phyloP scores from a whole-genome alignment of 2,888 invertebrate species.

The Omphaloscelis lunosa region DNA sequence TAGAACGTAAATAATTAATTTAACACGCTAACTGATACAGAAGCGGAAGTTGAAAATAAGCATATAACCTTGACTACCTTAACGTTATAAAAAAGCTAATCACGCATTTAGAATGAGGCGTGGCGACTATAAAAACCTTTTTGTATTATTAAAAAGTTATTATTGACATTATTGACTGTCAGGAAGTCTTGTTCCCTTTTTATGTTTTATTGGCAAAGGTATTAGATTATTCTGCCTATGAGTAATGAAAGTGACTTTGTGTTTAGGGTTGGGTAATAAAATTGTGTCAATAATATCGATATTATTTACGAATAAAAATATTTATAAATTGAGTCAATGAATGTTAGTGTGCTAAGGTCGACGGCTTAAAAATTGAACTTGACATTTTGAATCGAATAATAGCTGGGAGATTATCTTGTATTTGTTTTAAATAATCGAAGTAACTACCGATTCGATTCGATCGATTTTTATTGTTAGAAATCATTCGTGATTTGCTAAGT shows the following conservation, averaged over 20 bases:
- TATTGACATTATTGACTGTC: slow-evolving; percentile 48
- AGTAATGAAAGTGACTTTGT: slow-evolving; percentile 25
- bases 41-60: slow-evolving; percentile 64
- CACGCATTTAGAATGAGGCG: slow-evolving; percentile 54
- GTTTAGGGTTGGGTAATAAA: slow-evolving; percentile 9
- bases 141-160: slow-evolving; percentile 58
- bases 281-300: slow-evolving; percentile 38
- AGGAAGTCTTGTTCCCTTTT: slow-evolving; percentile 55
- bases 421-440: slow-evolving; percentile 58
- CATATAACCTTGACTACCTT: slow-evolving; percentile 55
- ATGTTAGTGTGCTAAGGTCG: slow-evolving; percentile 70
- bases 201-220: slow-evolving; percentile 36
- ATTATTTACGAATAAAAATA: slow-evolving; percentile 34
- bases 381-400: slow-evolving; percentile 60
- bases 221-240: slow-evolving; percentile 38
- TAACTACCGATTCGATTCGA: slow-evolving; percentile 53
- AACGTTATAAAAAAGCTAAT: slow-evolving; percentile 51
- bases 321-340: slow-evolving; percentile 53
- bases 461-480: slow-evolving; percentile 39
- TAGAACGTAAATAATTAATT: slow-evolving; percentile 63
- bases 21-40: slow-evolving; percentile 39
- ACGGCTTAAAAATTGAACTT: slow-evolving; percentile 64
- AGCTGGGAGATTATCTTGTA: slow-evolving; percentile 51
- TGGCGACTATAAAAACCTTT: slow-evolving; percentile 57
- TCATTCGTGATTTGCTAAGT: slow-evolving; percentile 34